Conservation (phyloP, 2,113 vertebrate genomes). For the Boulengeromyrus knoepffleri region DNA sequence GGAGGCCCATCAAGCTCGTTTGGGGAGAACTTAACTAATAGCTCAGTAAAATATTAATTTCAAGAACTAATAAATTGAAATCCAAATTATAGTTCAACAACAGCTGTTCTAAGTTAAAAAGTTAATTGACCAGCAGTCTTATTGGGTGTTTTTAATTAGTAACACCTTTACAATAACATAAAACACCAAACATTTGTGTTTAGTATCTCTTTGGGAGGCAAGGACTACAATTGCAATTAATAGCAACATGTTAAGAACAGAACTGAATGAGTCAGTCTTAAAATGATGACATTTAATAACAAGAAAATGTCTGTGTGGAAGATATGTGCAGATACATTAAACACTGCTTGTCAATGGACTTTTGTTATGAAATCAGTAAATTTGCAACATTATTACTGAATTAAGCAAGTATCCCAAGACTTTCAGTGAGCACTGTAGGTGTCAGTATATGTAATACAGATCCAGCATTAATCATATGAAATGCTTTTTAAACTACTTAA, state of each 20-base stretch:
- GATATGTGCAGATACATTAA: background rate
- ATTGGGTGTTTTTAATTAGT: background rate
- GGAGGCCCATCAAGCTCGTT: no score
- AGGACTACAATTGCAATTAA: background rate
- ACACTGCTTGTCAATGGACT: background rate
- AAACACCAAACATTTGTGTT: background rate
- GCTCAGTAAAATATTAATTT: background rate
- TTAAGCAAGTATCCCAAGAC: background rate
- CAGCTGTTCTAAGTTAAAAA: background rate
- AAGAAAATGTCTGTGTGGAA: background rate
- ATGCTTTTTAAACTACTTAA: background rate
- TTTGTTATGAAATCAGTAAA: background rate
- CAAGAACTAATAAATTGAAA: background rate
- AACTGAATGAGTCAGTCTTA: background rate
- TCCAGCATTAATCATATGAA: background rate
- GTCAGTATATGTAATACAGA: background rate
- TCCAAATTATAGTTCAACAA: background rate
- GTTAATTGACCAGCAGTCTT: background rate
- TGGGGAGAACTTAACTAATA: no score
- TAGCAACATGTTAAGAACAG: background rate
- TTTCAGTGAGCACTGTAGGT: background rate
- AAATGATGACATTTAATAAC: background rate
- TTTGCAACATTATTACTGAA: background rate
- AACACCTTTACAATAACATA: background rate
- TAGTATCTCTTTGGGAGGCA: background rate